Evolutionary conservation across 2,888 invertebrate species (phyloP), one percentile per base, ranked within the genome.

Genomic region (Lamproptera curius): DNA sequence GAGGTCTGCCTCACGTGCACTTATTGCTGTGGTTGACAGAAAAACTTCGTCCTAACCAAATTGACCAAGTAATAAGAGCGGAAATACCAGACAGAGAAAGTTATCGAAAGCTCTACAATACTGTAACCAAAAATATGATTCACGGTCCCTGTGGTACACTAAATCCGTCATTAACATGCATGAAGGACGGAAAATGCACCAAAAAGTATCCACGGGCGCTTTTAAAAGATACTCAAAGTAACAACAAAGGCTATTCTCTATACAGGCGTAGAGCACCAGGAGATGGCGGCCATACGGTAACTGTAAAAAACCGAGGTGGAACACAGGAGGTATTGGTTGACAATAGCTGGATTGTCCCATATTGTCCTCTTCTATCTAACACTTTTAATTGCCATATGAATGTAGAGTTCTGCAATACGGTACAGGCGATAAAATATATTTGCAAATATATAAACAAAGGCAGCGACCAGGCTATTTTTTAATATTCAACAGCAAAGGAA

Each of bases 211-310:
- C 63, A 6, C 42, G 44, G 16, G 4, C 39, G 3, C 46, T 64
- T n/a, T n/a, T 55, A 17, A 59, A 51, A 48, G 59, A 67, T 16
- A 63, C 60, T 20, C 28, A 42, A 13, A 55, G 54, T 16, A 54
- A 51, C 16, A 58, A 62, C 13, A 52, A 28, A 8, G 28, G 28
- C 28, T 28, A 28, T 28, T n/a, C 28, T 28, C n/a, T 28, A n/a
- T 28, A 28, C 28, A 28, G 28, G 28, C 28, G 28, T 28, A 28
- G 28, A 28, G 28, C 28, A 28, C 28, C 28, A 28, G 28, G 9
- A 28, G 9, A 65, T 17, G 57, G 55, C 4, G 62, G 62, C 15
- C 49, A 46, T 26, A 57, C 53, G 42, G 52, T 51, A 44, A 56
- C 56, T 53, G 6, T 50, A 39, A 53, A 53, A 49, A 31, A 16